Conservation (phyloP, 2,888 invertebrate genomes). For the Iselma pallidipennis region DNA sequence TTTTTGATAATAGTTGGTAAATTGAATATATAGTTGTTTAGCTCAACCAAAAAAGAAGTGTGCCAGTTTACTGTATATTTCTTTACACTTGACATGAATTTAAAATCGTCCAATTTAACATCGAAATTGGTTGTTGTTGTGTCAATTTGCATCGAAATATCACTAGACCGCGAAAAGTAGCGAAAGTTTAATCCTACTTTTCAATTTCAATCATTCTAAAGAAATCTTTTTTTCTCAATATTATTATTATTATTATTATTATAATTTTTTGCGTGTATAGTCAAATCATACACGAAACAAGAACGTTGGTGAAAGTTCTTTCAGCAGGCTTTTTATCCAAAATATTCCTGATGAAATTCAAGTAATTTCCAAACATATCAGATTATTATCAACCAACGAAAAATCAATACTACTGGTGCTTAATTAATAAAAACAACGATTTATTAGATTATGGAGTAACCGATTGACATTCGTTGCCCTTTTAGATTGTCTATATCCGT, state of each 20-base stretch:
- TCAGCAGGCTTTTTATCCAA: background rate
- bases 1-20: too few relatives aligned
- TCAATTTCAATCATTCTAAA: background rate
- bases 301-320: slow-evolving; percentile 24
- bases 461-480: too few relatives aligned
- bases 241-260: too few relatives aligned
- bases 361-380: too few relatives aligned
- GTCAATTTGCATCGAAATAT: background rate
- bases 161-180: background rate
- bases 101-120: background rate
- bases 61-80: background rate
- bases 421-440: too few relatives aligned
- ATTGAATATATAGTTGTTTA: too few relatives aligned
- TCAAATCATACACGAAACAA: slow-evolving; percentile 10
- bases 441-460: too few relatives aligned
- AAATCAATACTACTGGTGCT: too few relatives aligned
- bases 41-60: too few relatives aligned
- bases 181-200: background rate
- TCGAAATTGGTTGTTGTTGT: background rate
- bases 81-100: background rate
- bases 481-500: too few relatives aligned
- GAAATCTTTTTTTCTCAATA: background rate
- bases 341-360: background rate
- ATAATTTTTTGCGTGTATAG: too few relatives aligned
- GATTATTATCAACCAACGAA: too few relatives aligned